Percentiles rank a stretch among this genome's conserved stretches.
Conservation (phyloP, 2,888 invertebrate genomes). For the Sepiola atlantica region DNA sequence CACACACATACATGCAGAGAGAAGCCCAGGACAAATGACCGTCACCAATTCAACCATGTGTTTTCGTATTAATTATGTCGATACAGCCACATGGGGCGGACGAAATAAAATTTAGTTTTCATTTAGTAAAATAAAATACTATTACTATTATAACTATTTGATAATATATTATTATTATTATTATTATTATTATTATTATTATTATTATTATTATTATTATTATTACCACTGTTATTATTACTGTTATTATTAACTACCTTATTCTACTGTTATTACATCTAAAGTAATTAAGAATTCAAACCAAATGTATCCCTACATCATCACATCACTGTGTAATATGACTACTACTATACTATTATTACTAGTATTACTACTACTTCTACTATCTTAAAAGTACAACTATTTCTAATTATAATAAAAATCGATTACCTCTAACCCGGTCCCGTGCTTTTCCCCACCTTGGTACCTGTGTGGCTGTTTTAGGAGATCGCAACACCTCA, state of each 20-base stretch:
- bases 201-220: background rate
- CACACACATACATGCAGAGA: background rate
- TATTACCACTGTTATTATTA: background rate
- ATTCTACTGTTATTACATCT: background rate
- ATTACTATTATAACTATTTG: background rate
- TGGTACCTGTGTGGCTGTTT: slow-evolving; percentile 9
- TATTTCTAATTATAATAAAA: background rate
- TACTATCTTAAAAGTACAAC: background rate
- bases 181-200: background rate
- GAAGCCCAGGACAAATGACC: background rate
- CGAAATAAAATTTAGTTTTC: background rate
- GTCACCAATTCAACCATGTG: slow-evolving; percentile 2
- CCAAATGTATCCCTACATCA: background rate
- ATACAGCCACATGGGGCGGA: background rate
- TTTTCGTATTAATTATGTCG: background rate
- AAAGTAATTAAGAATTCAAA: background rate
- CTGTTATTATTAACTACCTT: background rate
- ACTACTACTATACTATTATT: background rate
- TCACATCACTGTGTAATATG: background rate
- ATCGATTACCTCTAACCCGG: background rate
- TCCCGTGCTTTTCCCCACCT: background rate
- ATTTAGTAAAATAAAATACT: background rate
- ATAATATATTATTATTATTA: background rate
- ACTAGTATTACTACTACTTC: background rate
- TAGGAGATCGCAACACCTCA: background rate